Evolutionary conservation across 2,888 invertebrate species (phyloP), one percentile per base, ranked within the genome.

Genomic region (Phortica magna): DNA sequence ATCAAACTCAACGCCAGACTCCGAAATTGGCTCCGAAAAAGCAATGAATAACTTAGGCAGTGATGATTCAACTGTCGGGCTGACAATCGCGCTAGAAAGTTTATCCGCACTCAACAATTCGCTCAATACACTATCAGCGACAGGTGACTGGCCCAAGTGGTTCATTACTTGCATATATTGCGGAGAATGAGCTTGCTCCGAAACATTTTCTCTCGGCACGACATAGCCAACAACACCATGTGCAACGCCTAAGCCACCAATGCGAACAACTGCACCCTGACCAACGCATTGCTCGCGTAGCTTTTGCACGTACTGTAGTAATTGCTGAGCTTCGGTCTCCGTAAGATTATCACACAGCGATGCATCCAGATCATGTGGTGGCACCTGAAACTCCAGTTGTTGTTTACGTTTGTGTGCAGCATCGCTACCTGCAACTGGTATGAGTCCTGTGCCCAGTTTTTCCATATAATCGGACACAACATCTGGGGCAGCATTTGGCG

Each of bases 371-470:
- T 97, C 97, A 88, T 97, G 97, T 1, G 96, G 94, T 12, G 97
- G 97, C 76, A 97, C 93, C 92, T 98, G 97, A 79, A 96, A 96
- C 85, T 97, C 95, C 6, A 98, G 93, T 84, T 96, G 95, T 76
- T 96, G 95, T 82, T 96, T 95, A 19, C 98, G 93, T 82, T 95
- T 94, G 72, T 94, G 94, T 0, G 97, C 97, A 43, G 97, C 97
- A 79, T 94, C 94, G 61, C 96, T 95, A 0, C 97, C 97, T 72
- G 95, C 95, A 59, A 97, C 95, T 1, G 97, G 97, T 70, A 97
- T 94, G 86, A 96, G 93, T 77, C 94, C 93, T 0, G 94, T 92
- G 0, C 96, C 96, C 87, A 96, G 91, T 83, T 94, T 94, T 31
- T 94, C 94, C 94, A 94, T 94, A 84, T 94, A 94, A 85, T 94